Conservation (phyloP, 1,140 invertebrate species). For the Carcinoscorpius rotundicauda region DNA sequence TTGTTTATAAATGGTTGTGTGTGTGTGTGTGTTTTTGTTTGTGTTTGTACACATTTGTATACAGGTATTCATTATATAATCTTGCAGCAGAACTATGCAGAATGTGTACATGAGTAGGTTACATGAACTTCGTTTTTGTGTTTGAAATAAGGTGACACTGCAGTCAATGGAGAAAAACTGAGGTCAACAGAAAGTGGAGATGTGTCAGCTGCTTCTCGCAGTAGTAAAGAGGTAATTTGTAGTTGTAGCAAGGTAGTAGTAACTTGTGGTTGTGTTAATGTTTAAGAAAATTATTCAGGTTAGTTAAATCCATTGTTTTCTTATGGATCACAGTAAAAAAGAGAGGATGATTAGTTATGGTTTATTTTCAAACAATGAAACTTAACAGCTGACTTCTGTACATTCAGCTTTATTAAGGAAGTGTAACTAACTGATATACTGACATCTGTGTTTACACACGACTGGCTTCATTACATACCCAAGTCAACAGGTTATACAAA, state of each 20-base stretch:
- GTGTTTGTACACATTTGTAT: too few relatives aligned
- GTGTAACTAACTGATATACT: too few relatives aligned
- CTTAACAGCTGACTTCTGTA: conserved; percentile 5
- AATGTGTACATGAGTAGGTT: too few relatives aligned
- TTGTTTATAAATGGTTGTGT: too few relatives aligned
- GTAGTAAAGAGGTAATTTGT: conserved; percentile 24
- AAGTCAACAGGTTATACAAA: too few relatives aligned
- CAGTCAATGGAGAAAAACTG: conserved; percentile 24
- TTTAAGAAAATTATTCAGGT: background rate
- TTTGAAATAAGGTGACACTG: conserved; percentile 15
- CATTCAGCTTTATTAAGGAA: background rate
- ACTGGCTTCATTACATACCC: too few relatives aligned
- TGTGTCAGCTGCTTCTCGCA: conserved; percentile 23
- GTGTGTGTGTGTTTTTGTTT: too few relatives aligned
- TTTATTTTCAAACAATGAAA: background rate
- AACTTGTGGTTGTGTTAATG: background rate
- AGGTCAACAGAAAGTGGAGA: conserved; percentile 22
- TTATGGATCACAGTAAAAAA: background rate
- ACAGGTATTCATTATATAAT: too few relatives aligned
- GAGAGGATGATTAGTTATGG: background rate
- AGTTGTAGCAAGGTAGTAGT: background rate
- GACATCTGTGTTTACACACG: too few relatives aligned
- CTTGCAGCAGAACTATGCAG: too few relatives aligned
- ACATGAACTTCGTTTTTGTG: background rate
- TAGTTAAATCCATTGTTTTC: background rate